Evolutionary conservation across 2,797 vertebrate species (phyloP), one percentile per base, ranked within the genome.

Genomic region (Cossypha caffra): DNA sequence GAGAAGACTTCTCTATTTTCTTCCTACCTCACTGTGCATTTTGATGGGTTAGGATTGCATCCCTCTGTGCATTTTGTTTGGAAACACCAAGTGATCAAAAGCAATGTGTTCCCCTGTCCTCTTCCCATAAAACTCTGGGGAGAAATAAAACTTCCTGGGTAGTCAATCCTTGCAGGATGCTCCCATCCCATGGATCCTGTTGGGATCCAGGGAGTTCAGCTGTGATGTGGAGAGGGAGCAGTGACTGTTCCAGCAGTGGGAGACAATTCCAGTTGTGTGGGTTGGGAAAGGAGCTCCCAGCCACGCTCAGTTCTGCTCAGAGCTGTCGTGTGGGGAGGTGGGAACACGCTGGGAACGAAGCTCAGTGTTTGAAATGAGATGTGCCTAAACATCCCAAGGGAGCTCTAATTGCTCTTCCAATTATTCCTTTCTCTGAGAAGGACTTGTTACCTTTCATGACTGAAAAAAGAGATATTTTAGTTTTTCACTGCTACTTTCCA

Each of bases 321-420:
- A 74, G 24, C 11, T 1, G 1, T 5, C 21, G 20, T 18, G 31
- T 1, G 6, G 9, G 24, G 52, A 21, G 25, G 73, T 0, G 19
- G 55, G 64, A 68, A 7, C 26, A 3, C 1, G 0, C 5, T 47
- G 14, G 21, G 42, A 75, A 25, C 0, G 0, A 66, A 71, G n/a
- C 38, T 89, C 25, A 0, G 17, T 25, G 14, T 40, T 86, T n/a
- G 23, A 79, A 85, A 28, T 23, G 35, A 71, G 63, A 25, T 13
- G 9, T 50, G 42, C 19, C 23, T 26, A 5, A 86, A 67, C 54
- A 18, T 23, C 50, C 54, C 20, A 3, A 25, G 66, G 79, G 76
- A 88, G 21, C n/a, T 81, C 2, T 47, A 40, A 78, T 58, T 94
- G 40, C 48, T 57, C 64, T 55, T 80, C 72, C 57, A 86, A 19